Base-by-base conservation (phyloP, 1,140 invertebrate species). In the Drosophila auraria region DNA sequence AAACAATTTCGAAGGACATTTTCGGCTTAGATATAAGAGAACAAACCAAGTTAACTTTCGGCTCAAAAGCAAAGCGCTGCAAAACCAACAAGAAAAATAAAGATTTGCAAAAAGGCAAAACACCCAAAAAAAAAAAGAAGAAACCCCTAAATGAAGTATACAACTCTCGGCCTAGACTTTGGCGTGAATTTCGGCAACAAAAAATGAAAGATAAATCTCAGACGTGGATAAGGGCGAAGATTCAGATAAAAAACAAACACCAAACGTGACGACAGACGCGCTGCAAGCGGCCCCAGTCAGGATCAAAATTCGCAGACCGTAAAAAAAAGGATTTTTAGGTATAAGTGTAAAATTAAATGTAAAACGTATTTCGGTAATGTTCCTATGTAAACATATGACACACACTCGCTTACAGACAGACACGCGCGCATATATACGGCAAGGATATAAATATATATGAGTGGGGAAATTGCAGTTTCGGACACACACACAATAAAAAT, bases 291-390 rank as follows among this genome's bases (percentile, higher is more conserved):
- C 72, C 56, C 36, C 77, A 66, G 63, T 20, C 42, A n/a, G n/a
- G 11, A 40, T 42, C 63, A 12, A n/a, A 51, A 30, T 49, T 66
- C 69, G 77, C 72, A 25, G 54, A 58, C 58, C 68, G 54, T 40
- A 57, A 69, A 81, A 82, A 78, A 63, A 47, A 65, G 44, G 44
- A 59, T 74, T 63, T 82, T 91, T 92, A 92, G 91, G 72, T 87
- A 49, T 92, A 92, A 92, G 91, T 92, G 87, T 92, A 92, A 91
- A 92, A 92, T 82, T 92, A 86, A 72, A 75, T 75, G 74, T 84
- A 81, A 57, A 80, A 90, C 71, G 72, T 86, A 91, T 92, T 92
- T 92, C 91, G 91, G 91, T 92, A 92, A 92, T 92, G 91, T 92
- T 92, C 91, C 91, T 92, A 92, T 89, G 91, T 82, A 91, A 81